A percentile compares a stretch with the other conserved stretches of the same genome.
Conservation (phyloP, 2,113 vertebrate species). For the Thamnaconus septentrionalis region DNA sequence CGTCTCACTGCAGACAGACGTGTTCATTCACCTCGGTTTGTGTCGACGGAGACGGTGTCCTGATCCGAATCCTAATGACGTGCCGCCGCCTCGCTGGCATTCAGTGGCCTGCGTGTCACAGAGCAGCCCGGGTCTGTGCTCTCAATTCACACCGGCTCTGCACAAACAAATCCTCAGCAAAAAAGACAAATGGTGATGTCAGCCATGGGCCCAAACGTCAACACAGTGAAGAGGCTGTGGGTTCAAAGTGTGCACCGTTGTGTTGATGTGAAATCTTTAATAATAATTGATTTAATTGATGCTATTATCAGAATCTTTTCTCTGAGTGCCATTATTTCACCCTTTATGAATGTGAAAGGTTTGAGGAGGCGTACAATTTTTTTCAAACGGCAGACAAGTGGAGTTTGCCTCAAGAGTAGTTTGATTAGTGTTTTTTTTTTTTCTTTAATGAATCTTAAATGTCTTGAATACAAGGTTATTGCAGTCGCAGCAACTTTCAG, state of each 20-base stretch:
- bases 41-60: conserved; percentile 57
- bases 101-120: conserved; percentile 55
- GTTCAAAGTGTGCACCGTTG: too few species aligned
- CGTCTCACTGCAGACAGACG: conserved; percentile 67
- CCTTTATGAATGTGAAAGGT: too few species aligned
- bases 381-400: too few species aligned
- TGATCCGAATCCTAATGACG: conserved; percentile 75
- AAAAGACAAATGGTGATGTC: conserved; percentile 25
- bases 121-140: conserved; percentile 42
- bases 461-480: conserved; percentile 17
- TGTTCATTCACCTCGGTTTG: conserved; percentile 72
- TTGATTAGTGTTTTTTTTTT: too few species aligned
- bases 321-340: too few species aligned
- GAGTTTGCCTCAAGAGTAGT: too few species aligned
- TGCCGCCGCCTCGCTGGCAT: conserved; percentile 29
- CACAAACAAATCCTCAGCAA: conserved; percentile 28
- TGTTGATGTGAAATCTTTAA: too few species aligned
- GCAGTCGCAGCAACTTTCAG: not conserved
- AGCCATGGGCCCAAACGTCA: too few species aligned
- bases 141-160: conserved; percentile 45
- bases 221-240: too few species aligned
- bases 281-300: too few species aligned
- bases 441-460: not conserved
- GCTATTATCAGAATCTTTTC: too few species aligned
- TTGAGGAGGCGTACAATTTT: too few species aligned